phyloP scores from a whole-genome alignment of 2,797 vertebrate genomes.

The Staurois parvus region DNA sequence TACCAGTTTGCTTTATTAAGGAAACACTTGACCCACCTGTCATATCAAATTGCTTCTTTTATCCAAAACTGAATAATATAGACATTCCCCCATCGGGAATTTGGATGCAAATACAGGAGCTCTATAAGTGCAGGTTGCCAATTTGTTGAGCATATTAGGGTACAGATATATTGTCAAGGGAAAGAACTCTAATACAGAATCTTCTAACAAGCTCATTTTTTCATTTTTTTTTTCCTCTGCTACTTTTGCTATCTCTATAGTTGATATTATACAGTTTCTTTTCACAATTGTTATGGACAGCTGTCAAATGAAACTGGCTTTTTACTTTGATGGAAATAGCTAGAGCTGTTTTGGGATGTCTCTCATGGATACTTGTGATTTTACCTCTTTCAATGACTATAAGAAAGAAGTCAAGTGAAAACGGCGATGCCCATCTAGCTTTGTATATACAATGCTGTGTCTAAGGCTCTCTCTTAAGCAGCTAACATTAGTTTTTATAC shows the following conservation, averaged over 20 bases:
- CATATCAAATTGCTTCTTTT: conserved; percentile 92
- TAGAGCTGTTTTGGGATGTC: conserved; percentile 49
- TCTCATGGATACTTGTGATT: conserved; percentile 64
- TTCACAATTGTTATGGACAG: conserved; percentile 76
- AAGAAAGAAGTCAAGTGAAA: conserved; percentile 65
- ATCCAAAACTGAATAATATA: conserved; percentile 88
- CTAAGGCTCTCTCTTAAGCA: not conserved
- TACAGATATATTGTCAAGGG: conserved; percentile 85
- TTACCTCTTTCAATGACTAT: conserved; percentile 66
- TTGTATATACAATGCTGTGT: not conserved
- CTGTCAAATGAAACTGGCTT: conserved; percentile 73
- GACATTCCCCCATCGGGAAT: conserved; percentile 89
- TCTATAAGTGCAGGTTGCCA: conserved; percentile 85
- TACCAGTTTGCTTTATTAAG: conserved; percentile 87
- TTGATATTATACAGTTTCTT: conserved; percentile 77
- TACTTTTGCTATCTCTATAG: conserved; percentile 78
- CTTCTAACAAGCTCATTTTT: conserved; percentile 94
- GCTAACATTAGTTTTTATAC: not conserved
- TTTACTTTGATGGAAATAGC: conserved; percentile 61
- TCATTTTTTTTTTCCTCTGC: conserved; percentile 75
- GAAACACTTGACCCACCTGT: conserved; percentile 91
- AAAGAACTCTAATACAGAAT: conserved; percentile 85
- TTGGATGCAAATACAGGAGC: conserved; percentile 94
- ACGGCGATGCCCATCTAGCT: not conserved
- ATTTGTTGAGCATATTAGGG: conserved; percentile 90